Evolutionary conservation across 1,140 invertebrate species (phyloP).

Genomic region (Pemphigus obesinymphae): DNA sequence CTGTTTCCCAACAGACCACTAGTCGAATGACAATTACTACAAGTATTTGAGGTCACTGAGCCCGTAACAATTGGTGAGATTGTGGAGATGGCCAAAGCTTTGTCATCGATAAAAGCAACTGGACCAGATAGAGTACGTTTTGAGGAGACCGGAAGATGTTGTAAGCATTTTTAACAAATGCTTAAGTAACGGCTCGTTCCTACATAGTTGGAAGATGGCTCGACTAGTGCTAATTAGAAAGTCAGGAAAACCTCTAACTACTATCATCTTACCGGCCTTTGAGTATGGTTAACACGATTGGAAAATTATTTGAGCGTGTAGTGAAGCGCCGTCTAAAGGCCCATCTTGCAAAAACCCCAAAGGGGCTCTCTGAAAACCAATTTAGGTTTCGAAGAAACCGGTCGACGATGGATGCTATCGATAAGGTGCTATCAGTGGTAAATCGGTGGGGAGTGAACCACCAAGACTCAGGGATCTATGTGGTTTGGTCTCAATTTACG

Average conservation of each 20-base stretch:
- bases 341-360: neutral
- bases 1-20: neutral
- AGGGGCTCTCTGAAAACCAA: neutral
- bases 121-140: neutral
- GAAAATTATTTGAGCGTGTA: slow-evolving; percentile 3
- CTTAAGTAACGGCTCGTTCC: neutral
- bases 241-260: neutral
- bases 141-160: neutral
- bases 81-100: neutral
- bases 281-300: neutral
- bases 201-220: neutral
- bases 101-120: neutral
- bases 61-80: neutral
- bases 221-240: neutral
- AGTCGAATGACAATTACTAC: neutral
- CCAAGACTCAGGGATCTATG: neutral
- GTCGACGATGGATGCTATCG: neutral
- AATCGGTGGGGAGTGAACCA: too few relatives aligned
- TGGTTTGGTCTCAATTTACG: neutral
- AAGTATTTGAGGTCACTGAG: neutral
- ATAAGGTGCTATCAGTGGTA: neutral
- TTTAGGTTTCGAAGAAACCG: neutral
- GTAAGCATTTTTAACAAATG: neutral
- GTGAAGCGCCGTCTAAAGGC: neutral
- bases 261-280: slow-evolving; percentile 17